Base-by-base conservation (phyloP, 2,797 vertebrate species). In the Acanthurus leucopareius region DNA sequence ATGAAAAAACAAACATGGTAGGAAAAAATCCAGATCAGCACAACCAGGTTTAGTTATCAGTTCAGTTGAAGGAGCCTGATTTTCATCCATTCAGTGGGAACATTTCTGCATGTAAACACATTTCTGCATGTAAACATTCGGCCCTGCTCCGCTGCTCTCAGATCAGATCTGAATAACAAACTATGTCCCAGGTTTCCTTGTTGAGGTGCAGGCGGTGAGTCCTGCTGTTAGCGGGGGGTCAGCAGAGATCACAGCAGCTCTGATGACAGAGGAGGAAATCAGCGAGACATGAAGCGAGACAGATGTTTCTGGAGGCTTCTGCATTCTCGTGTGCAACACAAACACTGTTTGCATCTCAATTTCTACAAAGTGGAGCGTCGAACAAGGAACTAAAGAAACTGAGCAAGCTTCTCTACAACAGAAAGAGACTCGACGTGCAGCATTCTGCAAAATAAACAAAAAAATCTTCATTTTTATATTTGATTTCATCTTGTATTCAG, bases 111-210 rank as follows among this genome's bases (percentile, higher is more conserved):
- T 68, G 20, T 66, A 3, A 60, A 61, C 35, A 10, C n/a, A 0
- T 25, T 25, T 25, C 82, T 79, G 81, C 79, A 80, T 75, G 79
- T 77, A 75, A 81, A 88, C 74, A 70, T 7, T 0, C n/a, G 3
- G 28, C 25, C 49, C 49, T 0, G 28, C 61, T 59, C 52, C 3
- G 51, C 60, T 52, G 60, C 0, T 44, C 17, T 28, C 9, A 8
- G 67, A 54, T 72, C 77, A 61, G 78, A 1, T 69, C 2, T 45
- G 56, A 69, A 48, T 35, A 11, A 49, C 3, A 11, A 75, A 58
- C 17, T 28, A 20, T 0, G 4, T 20, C 40, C 53, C 73, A 13
- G 25, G 25, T 25, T 48, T 66, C 59, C 68, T 1, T 51, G 57
- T 74, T 44, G 38, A 19, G 38, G 59, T 16, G 63, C 9, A 35